Evolutionary conservation across 2,113 vertebrate genomes (phyloP), one percentile per base, ranked within the genome.

Genomic region (Charina bottae): DNA sequence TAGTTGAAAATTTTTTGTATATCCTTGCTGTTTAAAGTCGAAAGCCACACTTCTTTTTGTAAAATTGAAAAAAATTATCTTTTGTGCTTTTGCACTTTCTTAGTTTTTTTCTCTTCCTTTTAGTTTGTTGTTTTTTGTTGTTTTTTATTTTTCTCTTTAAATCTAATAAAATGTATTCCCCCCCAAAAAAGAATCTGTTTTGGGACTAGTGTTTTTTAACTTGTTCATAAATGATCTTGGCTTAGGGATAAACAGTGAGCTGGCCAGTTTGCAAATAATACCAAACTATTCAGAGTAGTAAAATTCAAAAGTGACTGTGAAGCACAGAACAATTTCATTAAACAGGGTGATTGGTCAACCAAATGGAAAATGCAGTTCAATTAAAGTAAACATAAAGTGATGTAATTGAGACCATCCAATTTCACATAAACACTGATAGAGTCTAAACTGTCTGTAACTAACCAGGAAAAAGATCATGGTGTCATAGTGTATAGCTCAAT

Each of bases 311-410:
- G 68, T 19, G 68, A 78, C 7, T 37, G 33, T 78, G 33, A 78
- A 78, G 68, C 68, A 37, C 68, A 78, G 19, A 78, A 78, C 33
- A 78, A 78, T 78, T 78, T 78, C 33, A 78, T 78, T 78, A 78
- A 78, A 78, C 33, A n/a, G 68, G 33, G 33, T 78, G 15, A 37
- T 19, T 78, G 68, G 33, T 37, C 68, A 78, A 37, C 68, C 68
- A 78, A 78, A 78, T 21, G 68, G 68, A 78, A 78, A 78, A 78
- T 78, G 68, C 33, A 37, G 33, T 37, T 78, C 68, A 78, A 78
- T 78, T 78, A 78, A 78, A 37, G n/a, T 78, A 78, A 78, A 78
- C 68, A 78, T 78, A 78, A 78, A 78, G n/a, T 78, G 68, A 37
- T 78, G 33, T 78, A 37, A 78, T 37, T 78, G 68, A 78, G 68